Conservation (phyloP, 1,140 invertebrate species). For the Tetraneura akinire region DNA sequence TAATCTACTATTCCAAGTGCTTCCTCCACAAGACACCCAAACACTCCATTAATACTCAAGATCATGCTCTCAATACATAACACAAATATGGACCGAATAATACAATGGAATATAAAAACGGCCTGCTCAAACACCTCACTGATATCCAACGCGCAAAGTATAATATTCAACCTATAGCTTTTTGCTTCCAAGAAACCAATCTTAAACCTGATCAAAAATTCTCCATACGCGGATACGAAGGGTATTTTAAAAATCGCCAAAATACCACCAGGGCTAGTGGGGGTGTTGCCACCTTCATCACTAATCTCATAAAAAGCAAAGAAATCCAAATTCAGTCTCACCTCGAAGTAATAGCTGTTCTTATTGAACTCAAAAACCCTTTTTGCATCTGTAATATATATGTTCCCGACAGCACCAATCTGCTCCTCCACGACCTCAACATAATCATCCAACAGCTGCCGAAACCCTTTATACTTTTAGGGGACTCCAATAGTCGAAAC, state of each 20-base stretch:
- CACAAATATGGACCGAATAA: background rate
- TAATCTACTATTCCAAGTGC: background rate
- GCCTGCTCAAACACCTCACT: background rate
- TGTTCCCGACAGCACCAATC: background rate
- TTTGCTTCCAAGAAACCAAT: constrained; percentile 6
- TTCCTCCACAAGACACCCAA: background rate
- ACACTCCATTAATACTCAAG: no score
- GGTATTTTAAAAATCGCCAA: background rate
- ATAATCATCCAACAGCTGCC: background rate
- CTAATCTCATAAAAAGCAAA: background rate
- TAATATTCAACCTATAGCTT: background rate
- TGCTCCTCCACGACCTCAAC: background rate
- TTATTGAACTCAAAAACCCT: background rate
- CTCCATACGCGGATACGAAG: background rate
- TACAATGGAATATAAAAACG: constrained; percentile 23
- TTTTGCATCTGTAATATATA: background rate
- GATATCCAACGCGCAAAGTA: background rate
- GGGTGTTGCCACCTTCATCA: background rate
- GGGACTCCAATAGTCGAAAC: background rate
- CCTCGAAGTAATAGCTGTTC: background rate
- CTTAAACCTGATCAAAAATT: background rate
- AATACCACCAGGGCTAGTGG: background rate
- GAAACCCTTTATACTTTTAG: background rate
- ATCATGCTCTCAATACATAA: no score
- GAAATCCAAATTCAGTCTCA: background rate